Evolutionary conservation across 2,888 invertebrate genomes (phyloP).

Genomic region (Gonocerus acuteangulatus): DNA sequence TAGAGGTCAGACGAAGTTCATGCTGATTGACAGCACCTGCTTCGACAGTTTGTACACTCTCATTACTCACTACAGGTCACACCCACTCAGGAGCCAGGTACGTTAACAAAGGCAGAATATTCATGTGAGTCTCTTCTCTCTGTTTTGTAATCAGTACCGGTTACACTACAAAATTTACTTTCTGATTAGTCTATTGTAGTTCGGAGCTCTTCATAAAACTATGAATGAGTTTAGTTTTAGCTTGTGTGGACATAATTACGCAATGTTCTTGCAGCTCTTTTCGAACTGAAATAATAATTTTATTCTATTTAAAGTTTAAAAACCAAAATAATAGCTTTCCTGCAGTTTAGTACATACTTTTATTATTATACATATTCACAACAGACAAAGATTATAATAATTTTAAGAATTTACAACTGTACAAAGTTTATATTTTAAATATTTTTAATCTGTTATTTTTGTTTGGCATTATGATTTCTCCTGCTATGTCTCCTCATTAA

Average conservation of each 20-base stretch:
- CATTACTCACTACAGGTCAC: conserved; percentile 79
- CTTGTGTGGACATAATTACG: not conserved
- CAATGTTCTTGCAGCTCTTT: conserved; percentile 3
- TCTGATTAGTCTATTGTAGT: conserved; percentile 24
- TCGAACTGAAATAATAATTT: no score
- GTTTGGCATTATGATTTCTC: no score
- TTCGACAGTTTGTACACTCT: conserved; percentile 89
- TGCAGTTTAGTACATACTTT: no score
- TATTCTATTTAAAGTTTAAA: no score
- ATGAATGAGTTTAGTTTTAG: conserved; percentile 10
- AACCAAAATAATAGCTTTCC: no score
- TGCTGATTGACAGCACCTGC: conserved; percentile 74
- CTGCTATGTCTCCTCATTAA: no score
- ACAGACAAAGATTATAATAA: no score
- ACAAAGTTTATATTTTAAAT: no score
- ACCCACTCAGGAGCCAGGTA: conserved; percentile 74
- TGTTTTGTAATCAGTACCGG: conserved; percentile 19
- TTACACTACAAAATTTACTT: conserved; percentile 21
- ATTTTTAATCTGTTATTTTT: no score
- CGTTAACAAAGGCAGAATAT: conserved; percentile 16
- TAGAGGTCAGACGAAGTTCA: conserved; percentile 80
- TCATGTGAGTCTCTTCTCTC: conserved; percentile 9
- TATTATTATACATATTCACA: no score
- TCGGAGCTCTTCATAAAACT: conserved; percentile 14
- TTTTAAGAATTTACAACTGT: no score